Base-by-base conservation (phyloP, 2,113 vertebrate species). In the Rhinopomastus cyanomelas region DNA sequence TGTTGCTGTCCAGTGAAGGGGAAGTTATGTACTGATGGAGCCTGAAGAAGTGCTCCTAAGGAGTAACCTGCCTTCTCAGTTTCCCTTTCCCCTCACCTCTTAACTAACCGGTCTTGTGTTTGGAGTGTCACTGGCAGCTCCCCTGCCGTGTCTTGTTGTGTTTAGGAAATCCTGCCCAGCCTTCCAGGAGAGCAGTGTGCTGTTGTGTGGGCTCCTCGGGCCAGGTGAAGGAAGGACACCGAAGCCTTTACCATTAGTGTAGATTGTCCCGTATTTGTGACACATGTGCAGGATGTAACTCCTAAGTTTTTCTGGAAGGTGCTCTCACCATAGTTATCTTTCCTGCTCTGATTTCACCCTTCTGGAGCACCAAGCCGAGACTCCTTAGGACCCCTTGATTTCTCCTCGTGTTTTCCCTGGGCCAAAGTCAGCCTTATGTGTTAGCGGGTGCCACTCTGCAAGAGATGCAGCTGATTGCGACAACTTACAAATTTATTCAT, bases 71-170 rank as follows among this genome's bases (percentile, higher is more conserved):
- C 48, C 42, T 55, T 17, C 46, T 26, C 22, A 6, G 42, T 53
- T 48, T 42, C 34, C 39, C 39, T 56, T 69, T 32, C 37, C n/a
- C 3, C 17, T 23, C 22, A 10, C 52, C 39, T 57, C 17, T 2
- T 1, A 1, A n/a, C 25, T 66, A 29, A 26, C 1, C 53, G 9
- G 22, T 27, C 8, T 12, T 4, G 0, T 0, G 13, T 15, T 66
- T 6, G 32, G 42, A 14, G 57, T n/a, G 57, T 6, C 46, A 9
- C 3, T 87, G 87, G 36, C 56, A 9, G 81, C 51, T 82, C 34
- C 4, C 39, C 57, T 12, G 0, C 44, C 12, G 12, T 3, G 9
- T 16, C 2, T 29, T 29, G 17, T 11, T 21, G 37, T 17, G 7
- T 6, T 3, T 1, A n/a, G 49, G 42, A 32, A 10, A 39, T 6